Base-by-base conservation (phyloP, 1,140 invertebrate species). In the Myzus persicae region DNA sequence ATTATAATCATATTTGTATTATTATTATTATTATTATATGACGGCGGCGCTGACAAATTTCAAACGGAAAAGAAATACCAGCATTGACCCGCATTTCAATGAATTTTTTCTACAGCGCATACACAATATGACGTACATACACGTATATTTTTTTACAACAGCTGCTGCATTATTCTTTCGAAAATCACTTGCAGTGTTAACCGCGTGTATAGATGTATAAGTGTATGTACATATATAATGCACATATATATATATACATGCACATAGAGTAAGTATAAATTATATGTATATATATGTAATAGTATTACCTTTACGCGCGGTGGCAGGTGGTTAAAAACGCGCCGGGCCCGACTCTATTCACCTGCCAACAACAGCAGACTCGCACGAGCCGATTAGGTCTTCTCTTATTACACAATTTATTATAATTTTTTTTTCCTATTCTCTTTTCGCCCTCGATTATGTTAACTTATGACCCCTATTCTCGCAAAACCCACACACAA, bases 101-200 rank as follows among this genome's bases (percentile, higher is more conserved):
- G 42, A 46, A 87, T 44, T 87, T 87, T 51, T 87, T 87, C 38
- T 85, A 26, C 22, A 42, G 38, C 38, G 26, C 24, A 85, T 6
- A 85, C 38, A 85, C 38, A 31, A n/a, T n/a, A n/a, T 24, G 38
- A 42, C 84, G 84, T n/a, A 42, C 40, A 24, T 85, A 85, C 24
- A 42, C 42, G 24, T 44, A 42, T 85, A 31, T 48, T 87, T 46
- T 87, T 87, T 46, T 87, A 46, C 85, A 46, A 87, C 85, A 87
- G 85, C 85, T 87, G 85, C n/a, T n/a, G 31, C 40, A 44, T 85
- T 87, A 87, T 46, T 87, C 85, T 87, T 87, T 87, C 85, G 31
- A 46, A 87, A 89, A 89, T 89, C 87, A 89, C 87, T 89, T 89
- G 87, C 87, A 87, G 44, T 46, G 44, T 87, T 87, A 46, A 87